These are phyloP conservation scores for Habroteleia sp. DNA, from an alignment of 2,888 invertebrate species.

Conservation along the genomic window DNA sequence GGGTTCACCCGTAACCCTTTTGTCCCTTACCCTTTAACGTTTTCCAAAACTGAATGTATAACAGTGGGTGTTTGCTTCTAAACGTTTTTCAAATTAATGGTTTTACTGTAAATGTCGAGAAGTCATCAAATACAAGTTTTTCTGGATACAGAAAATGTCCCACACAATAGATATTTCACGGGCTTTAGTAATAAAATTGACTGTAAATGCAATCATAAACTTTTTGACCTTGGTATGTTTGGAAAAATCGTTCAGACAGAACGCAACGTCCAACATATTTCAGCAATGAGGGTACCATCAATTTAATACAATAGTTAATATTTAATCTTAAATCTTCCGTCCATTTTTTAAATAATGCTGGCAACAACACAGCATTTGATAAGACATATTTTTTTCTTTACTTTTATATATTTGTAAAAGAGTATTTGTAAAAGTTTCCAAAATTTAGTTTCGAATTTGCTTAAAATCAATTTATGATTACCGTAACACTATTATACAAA, in stretches of 20 bases:
- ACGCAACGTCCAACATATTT: not conserved
- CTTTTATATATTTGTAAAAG: no score
- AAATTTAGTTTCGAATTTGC: no score
- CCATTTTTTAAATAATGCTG: constrained; percentile 11
- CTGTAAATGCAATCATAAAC: constrained; percentile 50
- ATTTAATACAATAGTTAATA: constrained; percentile 13
- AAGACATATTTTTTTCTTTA: no score
- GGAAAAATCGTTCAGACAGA: not conserved
- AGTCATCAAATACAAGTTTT: constrained; percentile 18
- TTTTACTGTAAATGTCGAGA: constrained; percentile 32
- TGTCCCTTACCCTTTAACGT: constrained; percentile 12
- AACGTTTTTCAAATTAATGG: constrained; percentile 40
- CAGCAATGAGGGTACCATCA: not conserved
- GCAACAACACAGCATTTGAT: no score
- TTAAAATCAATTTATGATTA: no score
- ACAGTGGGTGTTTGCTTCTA: constrained; percentile 37
- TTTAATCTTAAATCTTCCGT: constrained; percentile 32
- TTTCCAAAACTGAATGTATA: constrained; percentile 33
- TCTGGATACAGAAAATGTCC: constrained; percentile 8
- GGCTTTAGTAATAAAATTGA: constrained; percentile 50
- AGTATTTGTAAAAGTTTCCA: no score
- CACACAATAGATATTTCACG: constrained; percentile 37
- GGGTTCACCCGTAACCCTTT: constrained; percentile 48
- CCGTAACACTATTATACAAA: no score
- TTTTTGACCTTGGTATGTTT: constrained; percentile 38